Evolutionary conservation across 2,888 invertebrate genomes (phyloP), one percentile per base, ranked within the genome.

Genomic region (Gastrophysa polygoni): DNA sequence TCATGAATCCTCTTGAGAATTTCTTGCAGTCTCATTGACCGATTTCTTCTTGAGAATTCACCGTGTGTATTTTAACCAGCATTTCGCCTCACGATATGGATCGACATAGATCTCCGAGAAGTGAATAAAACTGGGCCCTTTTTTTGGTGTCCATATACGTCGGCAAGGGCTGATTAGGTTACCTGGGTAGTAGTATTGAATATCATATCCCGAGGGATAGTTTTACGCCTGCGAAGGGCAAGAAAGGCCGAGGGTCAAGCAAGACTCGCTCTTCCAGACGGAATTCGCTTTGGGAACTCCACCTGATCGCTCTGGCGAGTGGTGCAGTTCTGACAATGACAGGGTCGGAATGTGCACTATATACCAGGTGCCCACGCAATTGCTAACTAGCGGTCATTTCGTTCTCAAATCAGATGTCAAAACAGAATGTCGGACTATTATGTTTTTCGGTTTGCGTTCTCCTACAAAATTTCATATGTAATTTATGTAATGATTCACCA

Each of bases 91-190:
- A n/a, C n/a, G n/a, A n/a, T n/a, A n/a, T n/a, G n/a, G n/a, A n/a
- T n/a, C n/a, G n/a, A n/a, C n/a, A n/a, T n/a, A n/a, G n/a, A n/a
- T 32, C 10, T 32, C 11, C 2, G 10, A 7, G 32, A 32, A 32
- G 2, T 10, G 32, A 32, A 32, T 2, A 32, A 32, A 32, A 32
- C 11, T 32, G 2, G 4, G 2, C 32, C 2, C 32, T 11, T 32
- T 32, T 32, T 32, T 69, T 61, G 70, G 66, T 66, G 67, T 66
- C n/a, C n/a, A 63, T 63, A 69, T 63, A 68, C 68, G 63, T 73
- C 72, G 75, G 75, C 73, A 67, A 73, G 75, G 70, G 70, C 74
- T 78, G 78, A 79, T 79, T 78, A 77, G 75, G 74, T 77, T 77
- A 77, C 75, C 75, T 74, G 72, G 68, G 71, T 72, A 71, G 68